Evolutionary conservation across 2,888 invertebrate genomes (phyloP).

Genomic region (Drymonia ruficornis): DNA sequence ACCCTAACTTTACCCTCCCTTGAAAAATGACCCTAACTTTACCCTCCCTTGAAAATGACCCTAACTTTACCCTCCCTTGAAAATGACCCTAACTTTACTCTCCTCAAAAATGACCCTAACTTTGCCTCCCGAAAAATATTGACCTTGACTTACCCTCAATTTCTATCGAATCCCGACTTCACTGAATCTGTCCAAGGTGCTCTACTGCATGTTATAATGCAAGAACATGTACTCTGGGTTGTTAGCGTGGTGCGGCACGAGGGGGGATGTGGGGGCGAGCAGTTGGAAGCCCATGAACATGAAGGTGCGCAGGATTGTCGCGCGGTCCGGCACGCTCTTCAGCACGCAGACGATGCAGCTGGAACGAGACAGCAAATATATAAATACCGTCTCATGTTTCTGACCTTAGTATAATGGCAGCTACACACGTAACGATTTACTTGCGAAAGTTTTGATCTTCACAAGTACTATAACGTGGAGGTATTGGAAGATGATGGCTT

Average conservation of each 20-base stretch:
- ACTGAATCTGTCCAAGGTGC: slow-evolving; percentile 10
- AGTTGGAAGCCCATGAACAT: slow-evolving; percentile 98
- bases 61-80: neutral
- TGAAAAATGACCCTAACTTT: neutral
- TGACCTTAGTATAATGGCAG: too few species aligned
- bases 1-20: too few species aligned
- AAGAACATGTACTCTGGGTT: slow-evolving; percentile 84
- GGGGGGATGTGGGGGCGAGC: slow-evolving; percentile 91
- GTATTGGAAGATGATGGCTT: too few species aligned
- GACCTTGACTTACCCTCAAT: too few species aligned
- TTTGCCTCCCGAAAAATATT: too few species aligned
- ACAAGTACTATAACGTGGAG: too few species aligned
- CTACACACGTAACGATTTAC: too few species aligned
- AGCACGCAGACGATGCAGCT: slow-evolving; percentile 89
- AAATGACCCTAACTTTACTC: neutral
- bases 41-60: neutral
- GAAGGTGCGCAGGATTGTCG: slow-evolving; percentile 96
- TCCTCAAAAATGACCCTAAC: too few species aligned
- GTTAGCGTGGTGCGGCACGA: slow-evolving; percentile 78
- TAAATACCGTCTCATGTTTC: too few species aligned
- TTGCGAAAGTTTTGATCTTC: too few species aligned
- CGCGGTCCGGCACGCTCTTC: slow-evolving; percentile 93
- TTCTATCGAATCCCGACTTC: slow-evolving; percentile 18
- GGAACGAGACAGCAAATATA: slow-evolving; percentile 24
- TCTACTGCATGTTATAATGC: slow-evolving; percentile 78